These are phyloP conservation scores for Drosophila siamana DNA, from an alignment of 2,888 invertebrate genomes.

Conservation along the genomic window DNA sequence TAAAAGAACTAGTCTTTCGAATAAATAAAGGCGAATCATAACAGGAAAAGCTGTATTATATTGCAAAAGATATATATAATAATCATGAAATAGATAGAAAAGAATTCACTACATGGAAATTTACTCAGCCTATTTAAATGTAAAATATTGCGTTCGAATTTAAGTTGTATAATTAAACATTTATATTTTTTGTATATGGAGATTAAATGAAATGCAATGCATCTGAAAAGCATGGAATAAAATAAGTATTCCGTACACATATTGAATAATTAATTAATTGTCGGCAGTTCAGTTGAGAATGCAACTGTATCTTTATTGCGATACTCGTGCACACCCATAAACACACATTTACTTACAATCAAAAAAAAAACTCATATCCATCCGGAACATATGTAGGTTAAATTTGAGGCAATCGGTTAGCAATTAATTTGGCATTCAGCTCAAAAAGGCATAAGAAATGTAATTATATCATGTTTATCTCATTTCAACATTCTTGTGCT, in stretches of 20 bases:
- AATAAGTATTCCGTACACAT: neutral
- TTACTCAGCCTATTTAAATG: too few species aligned
- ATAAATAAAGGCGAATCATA: neutral
- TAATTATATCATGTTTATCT: slow-evolving; percentile 52
- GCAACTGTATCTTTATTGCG: neutral
- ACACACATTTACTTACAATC: neutral
- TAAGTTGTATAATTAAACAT: neutral
- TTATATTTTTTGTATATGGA: neutral
- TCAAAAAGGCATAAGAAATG: slow-evolving; percentile 25
- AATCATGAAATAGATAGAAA: too few species aligned
- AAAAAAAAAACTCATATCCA: neutral
- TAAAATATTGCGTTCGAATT: too few species aligned
- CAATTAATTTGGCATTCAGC: slow-evolving; percentile 51
- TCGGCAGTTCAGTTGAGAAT: neutral
- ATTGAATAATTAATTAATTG: slow-evolving; percentile 8
- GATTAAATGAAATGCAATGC: too few species aligned
- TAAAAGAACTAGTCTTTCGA: neutral
- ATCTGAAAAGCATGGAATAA: neutral
- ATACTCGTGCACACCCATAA: neutral
- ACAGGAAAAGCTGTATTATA: neutral
- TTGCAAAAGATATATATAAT: neutral
- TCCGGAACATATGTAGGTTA: slow-evolving; percentile 33
- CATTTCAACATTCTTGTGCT: slow-evolving; percentile 42
- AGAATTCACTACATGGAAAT: too few species aligned
- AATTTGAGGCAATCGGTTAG: slow-evolving; percentile 41